phyloP scores from a whole-genome alignment of 2,888 invertebrate genomes.

The Hipparchia semele region DNA sequence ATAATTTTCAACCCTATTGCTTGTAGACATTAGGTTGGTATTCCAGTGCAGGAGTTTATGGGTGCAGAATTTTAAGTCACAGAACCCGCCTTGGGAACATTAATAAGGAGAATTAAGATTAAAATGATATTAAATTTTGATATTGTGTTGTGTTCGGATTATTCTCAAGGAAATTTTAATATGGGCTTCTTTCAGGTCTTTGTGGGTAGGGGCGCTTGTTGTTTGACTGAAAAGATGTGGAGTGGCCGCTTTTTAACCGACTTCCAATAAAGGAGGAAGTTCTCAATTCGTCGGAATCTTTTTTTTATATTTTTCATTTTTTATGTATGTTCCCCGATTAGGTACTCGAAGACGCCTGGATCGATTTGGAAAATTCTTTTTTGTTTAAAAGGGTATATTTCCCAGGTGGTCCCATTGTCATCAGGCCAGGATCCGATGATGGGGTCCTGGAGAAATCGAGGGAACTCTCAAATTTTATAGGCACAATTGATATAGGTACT shows the following conservation, averaged over 20 bases:
- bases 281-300: too few species aligned
- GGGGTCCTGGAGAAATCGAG: too few species aligned
- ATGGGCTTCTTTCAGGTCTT: conserved; percentile 40
- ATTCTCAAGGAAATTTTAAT: conserved; percentile 67
- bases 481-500: too few species aligned
- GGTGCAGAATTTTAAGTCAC: conserved; percentile 55
- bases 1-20: conserved; percentile 37
- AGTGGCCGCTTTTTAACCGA: not conserved
- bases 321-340: too few species aligned
- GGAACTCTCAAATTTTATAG: too few species aligned
- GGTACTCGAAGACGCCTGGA: too few species aligned
- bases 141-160: conserved; percentile 82
- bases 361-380: too few species aligned
- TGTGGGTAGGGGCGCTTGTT: conserved; percentile 22
- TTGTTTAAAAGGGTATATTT: too few species aligned
- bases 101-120: conserved; percentile 82
- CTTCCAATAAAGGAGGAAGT: too few species aligned
- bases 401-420: too few species aligned
- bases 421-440: too few species aligned
- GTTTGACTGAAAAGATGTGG: conserved; percentile 11
- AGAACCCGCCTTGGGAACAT: conserved; percentile 72
- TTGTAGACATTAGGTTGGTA: conserved; percentile 38
- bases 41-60: conserved; percentile 39
- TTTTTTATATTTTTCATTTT: too few species aligned
- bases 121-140: conserved; percentile 83